phyloP scores from a whole-genome alignment of 2,888 invertebrate species.

The Augochlorella aurata region DNA sequence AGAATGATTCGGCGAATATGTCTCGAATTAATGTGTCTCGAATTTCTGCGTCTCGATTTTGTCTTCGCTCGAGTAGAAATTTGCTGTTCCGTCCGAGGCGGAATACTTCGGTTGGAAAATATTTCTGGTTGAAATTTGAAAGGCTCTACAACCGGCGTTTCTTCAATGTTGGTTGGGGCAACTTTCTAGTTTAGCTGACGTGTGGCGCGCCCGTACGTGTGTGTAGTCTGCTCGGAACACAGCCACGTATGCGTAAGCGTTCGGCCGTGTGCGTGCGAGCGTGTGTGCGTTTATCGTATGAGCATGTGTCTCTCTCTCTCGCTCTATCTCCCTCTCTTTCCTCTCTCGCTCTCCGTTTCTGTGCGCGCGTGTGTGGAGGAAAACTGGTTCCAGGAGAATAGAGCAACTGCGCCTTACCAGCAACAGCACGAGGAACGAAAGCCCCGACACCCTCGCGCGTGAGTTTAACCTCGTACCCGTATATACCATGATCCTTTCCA shows the following conservation, averaged over 20 bases:
- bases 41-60: not conserved
- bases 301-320: slow-evolving; percentile 43
- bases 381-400: slow-evolving; percentile 81
- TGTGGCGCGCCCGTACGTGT: slow-evolving; percentile 58
- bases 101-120: slow-evolving; percentile 50
- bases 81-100: not conserved
- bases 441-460: slow-evolving; percentile 73
- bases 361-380: slow-evolving; percentile 70
- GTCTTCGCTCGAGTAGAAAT: not conserved
- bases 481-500: slow-evolving; percentile 65
- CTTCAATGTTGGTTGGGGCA: slow-evolving; percentile 78
- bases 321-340: slow-evolving; percentile 28
- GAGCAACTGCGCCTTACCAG: slow-evolving; percentile 76
- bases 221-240: slow-evolving; percentile 41
- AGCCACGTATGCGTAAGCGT: slow-evolving; percentile 39
- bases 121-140: slow-evolving; percentile 79
- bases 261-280: slow-evolving; percentile 25
- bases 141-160: slow-evolving; percentile 78
- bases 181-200: slow-evolving; percentile 82
- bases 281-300: slow-evolving; percentile 25
- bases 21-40: not conserved
- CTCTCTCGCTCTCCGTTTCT: not conserved
- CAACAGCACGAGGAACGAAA: slow-evolving; percentile 69
- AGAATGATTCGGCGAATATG: not conserved
- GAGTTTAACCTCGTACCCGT: slow-evolving; percentile 65